Conservation (phyloP, 2,888 invertebrate genomes). For the Cerceris rybyensis region DNA sequence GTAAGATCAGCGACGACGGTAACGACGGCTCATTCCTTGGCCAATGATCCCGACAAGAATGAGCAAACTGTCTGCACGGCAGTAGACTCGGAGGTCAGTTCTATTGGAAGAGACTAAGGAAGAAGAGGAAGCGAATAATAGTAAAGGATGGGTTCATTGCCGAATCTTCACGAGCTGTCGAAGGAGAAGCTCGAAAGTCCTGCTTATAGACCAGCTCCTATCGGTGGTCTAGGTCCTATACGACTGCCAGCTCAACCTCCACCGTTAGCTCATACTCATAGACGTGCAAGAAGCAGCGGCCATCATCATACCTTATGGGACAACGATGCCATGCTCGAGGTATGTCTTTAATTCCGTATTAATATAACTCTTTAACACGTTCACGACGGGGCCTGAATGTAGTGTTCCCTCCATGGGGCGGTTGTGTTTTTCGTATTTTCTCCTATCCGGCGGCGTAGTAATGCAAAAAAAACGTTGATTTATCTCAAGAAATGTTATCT, state of each 20-base stretch:
- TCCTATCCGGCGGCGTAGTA: too few species aligned
- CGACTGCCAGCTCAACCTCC: slow-evolving; percentile 77
- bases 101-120: slow-evolving; percentile 20
- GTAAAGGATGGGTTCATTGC: slow-evolving; percentile 85
- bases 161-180: slow-evolving; percentile 86
- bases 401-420: too few species aligned
- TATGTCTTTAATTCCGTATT: slow-evolving; percentile 33
- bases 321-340: slow-evolving; percentile 79
- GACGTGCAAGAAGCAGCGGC: slow-evolving; percentile 77
- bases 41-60: slow-evolving; percentile 29
- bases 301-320: slow-evolving; percentile 78
- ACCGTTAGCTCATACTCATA: slow-evolving; percentile 76
- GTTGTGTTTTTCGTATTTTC: too few species aligned
- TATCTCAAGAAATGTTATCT: too few species aligned
- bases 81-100: slow-evolving; percentile 7
- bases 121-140: slow-evolving; percentile 43
- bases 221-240: slow-evolving; percentile 73
- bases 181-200: slow-evolving; percentile 78
- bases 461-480: too few species aligned
- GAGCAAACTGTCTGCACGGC: slow-evolving; percentile 1
- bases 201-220: slow-evolving; percentile 73
- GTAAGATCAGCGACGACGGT: slow-evolving; percentile 2
- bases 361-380: too few species aligned
- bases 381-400: too few species aligned
- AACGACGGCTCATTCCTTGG: slow-evolving; percentile 14